Conservation (phyloP, 2,113 vertebrate genomes). For the Tichodroma muraria region DNA sequence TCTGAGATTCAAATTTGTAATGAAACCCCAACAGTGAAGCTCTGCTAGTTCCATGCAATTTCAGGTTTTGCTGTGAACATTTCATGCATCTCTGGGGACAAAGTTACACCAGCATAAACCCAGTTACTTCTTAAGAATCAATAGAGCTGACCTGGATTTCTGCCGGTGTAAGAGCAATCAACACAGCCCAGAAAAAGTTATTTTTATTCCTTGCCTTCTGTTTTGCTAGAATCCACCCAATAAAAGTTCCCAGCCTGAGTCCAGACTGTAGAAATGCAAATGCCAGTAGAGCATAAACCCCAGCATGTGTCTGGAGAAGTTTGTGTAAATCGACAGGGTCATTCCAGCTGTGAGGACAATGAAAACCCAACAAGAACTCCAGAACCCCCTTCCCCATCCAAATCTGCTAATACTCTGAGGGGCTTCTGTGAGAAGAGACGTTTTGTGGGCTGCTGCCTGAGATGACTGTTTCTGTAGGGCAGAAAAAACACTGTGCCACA, state of each 20-base stretch:
- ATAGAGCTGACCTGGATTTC: slow-evolving; percentile 23
- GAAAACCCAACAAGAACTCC: background rate
- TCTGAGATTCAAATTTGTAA: slow-evolving; percentile 50
- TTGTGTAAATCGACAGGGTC: background rate
- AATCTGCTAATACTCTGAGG: background rate
- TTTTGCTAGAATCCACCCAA: slow-evolving; percentile 45
- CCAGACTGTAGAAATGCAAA: slow-evolving; percentile 28
- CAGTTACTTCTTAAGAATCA: slow-evolving; percentile 31
- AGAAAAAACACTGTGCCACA: background rate
- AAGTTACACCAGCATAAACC: slow-evolving; percentile 13
- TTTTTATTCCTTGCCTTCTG: slow-evolving; percentile 62
- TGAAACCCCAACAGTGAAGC: slow-evolving; percentile 33
- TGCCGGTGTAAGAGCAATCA: slow-evolving; percentile 14
- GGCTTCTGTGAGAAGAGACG: background rate
- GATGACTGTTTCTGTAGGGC: background rate
- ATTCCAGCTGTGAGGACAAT: background rate
- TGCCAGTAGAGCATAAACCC: slow-evolving; percentile 30
- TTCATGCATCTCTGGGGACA: slow-evolving; percentile 45
- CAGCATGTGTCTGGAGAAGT: background rate
- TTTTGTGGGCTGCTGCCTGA: background rate
- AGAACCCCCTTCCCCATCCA: background rate
- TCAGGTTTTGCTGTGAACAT: slow-evolving; percentile 37
- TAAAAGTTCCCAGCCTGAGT: slow-evolving; percentile 9
- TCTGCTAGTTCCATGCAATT: slow-evolving; percentile 35
- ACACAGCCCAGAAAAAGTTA: slow-evolving; percentile 42